Conservation (phyloP, 2,797 vertebrate species). For the Pampus argenteus region DNA sequence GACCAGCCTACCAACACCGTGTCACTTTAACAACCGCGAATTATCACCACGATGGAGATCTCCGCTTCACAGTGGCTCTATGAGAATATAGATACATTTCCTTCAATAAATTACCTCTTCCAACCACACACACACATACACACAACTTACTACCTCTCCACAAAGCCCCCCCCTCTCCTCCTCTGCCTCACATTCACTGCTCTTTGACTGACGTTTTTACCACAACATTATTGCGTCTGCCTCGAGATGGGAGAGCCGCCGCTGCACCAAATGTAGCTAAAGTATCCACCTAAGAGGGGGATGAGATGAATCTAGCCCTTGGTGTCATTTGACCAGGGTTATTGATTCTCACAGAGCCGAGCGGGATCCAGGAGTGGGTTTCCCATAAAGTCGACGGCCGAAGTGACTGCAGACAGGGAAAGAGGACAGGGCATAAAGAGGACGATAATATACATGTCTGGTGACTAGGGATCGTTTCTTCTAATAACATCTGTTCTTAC, state of each 20-base stretch:
- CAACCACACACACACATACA: slow-evolving; percentile 39
- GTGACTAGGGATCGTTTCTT: slow-evolving; percentile 50
- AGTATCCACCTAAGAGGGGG: slow-evolving; percentile 91
- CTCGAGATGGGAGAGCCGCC: slow-evolving; percentile 83
- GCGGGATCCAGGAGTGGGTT: slow-evolving; percentile 89
- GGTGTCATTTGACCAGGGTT: slow-evolving; percentile 92
- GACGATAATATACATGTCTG: slow-evolving; percentile 69
- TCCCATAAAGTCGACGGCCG: slow-evolving; percentile 91
- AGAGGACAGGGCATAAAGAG: slow-evolving; percentile 74
- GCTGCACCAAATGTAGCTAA: slow-evolving; percentile 93
- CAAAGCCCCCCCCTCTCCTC: slow-evolving; percentile 44
- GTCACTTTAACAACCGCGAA: slow-evolving; percentile 96
- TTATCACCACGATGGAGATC: slow-evolving; percentile 94
- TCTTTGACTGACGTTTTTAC: slow-evolving; percentile 93
- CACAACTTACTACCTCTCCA: slow-evolving; percentile 81
- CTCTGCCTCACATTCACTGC: slow-evolving; percentile 39
- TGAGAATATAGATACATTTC: slow-evolving; percentile 94
- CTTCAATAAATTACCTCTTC: slow-evolving; percentile 89
- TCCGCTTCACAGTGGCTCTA: slow-evolving; percentile 89
- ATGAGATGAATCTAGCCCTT: slow-evolving; percentile 85
- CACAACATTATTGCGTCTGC: slow-evolving; percentile 93
- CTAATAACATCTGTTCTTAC: slow-evolving; percentile 70
- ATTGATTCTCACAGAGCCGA: slow-evolving; percentile 90
- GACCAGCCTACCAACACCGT: slow-evolving; percentile 89
- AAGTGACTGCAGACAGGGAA: slow-evolving; percentile 84